A percentile compares a stretch with the other conserved stretches of the same genome.
These are phyloP conservation scores for Eupeodes corollae DNA, from an alignment of 1,140 invertebrate species.

Conservation along the genomic window DNA sequence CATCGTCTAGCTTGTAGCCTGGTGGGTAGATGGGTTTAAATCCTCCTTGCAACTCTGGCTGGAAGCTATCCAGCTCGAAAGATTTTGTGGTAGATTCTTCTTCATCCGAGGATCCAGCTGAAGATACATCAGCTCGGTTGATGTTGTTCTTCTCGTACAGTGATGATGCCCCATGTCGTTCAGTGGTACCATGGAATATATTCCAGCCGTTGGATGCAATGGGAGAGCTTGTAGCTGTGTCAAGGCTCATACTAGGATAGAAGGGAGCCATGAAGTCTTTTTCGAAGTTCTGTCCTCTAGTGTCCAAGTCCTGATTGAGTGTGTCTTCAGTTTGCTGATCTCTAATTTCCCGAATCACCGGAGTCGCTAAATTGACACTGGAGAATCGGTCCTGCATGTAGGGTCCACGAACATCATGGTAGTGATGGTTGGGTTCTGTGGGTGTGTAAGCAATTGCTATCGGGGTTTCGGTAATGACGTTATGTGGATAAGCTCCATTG, in stretches of 20 bases:
- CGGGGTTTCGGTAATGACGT: conserved; percentile 36
- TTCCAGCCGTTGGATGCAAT: conserved; percentile 46
- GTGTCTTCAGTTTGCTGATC: conserved; percentile 21
- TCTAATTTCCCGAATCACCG: conserved; percentile 38
- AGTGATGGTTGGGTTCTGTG: conserved; percentile 30
- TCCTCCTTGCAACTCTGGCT: conserved; percentile 55
- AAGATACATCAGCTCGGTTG: conserved; percentile 22
- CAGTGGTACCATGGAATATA: conserved; percentile 40
- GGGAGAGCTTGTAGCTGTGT: conserved; percentile 31
- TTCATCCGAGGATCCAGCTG: conserved; percentile 10
- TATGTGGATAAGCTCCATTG: conserved; percentile 19
- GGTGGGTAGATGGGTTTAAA: conserved; percentile 53
- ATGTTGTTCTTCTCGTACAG: conserved; percentile 29
- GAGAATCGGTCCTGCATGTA: conserved; percentile 15
- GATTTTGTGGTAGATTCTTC: conserved; percentile 20
- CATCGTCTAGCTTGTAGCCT: conserved; percentile 18
- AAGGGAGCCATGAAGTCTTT: conserved; percentile 59
- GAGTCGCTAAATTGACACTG: conserved; percentile 32
- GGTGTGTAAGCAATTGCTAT: conserved; percentile 44
- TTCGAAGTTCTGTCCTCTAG: conserved; percentile 30
- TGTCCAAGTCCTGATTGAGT: conserved; percentile 24
- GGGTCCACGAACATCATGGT: conserved; percentile 4
- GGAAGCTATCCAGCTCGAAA: conserved; percentile 56
- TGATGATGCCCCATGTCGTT: conserved; percentile 4
- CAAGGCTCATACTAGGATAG: conserved; percentile 50